These are phyloP conservation scores for Euzophera pinguis DNA, from an alignment of 2,888 invertebrate species.

Conservation along the genomic window DNA sequence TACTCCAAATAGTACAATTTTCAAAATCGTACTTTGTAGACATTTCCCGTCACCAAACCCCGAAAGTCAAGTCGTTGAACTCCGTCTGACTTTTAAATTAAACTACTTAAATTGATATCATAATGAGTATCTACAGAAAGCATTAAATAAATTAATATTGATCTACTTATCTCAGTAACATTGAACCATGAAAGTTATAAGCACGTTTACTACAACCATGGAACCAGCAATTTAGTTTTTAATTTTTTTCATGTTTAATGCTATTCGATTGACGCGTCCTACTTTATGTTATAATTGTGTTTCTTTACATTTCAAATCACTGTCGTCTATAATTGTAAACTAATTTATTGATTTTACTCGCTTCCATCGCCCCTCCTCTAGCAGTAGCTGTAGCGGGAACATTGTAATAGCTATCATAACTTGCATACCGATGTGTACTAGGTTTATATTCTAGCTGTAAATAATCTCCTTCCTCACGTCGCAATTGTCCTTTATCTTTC, in stretches of 20 bases:
- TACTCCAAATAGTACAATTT: neutral
- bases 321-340: slow-evolving; percentile 73
- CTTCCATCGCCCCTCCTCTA: slow-evolving; percentile 54
- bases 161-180: neutral
- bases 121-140: slow-evolving; percentile 51
- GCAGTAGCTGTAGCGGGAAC: slow-evolving; percentile 32
- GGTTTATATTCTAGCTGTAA: slow-evolving; percentile 68
- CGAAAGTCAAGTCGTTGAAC: slow-evolving; percentile 28
- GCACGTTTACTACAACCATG: too few relatives aligned
- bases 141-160: slow-evolving; percentile 20
- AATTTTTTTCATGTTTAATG: too few relatives aligned
- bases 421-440: slow-evolving; percentile 65
- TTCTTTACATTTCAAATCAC: slow-evolving; percentile 27
- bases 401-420: slow-evolving; percentile 67
- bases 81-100: slow-evolving; percentile 16
- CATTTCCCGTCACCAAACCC: slow-evolving; percentile 35
- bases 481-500: slow-evolving; percentile 56
- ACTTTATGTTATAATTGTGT: neutral
- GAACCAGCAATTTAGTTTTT: too few relatives aligned
- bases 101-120: slow-evolving; percentile 12
- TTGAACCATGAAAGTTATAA: too few relatives aligned
- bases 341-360: slow-evolving; percentile 72
- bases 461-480: slow-evolving; percentile 63
- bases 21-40: neutral
- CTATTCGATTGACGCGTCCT: too few relatives aligned